phyloP scores from a whole-genome alignment of 2,888 invertebrate genomes.

The Ennomos quercinarius region DNA sequence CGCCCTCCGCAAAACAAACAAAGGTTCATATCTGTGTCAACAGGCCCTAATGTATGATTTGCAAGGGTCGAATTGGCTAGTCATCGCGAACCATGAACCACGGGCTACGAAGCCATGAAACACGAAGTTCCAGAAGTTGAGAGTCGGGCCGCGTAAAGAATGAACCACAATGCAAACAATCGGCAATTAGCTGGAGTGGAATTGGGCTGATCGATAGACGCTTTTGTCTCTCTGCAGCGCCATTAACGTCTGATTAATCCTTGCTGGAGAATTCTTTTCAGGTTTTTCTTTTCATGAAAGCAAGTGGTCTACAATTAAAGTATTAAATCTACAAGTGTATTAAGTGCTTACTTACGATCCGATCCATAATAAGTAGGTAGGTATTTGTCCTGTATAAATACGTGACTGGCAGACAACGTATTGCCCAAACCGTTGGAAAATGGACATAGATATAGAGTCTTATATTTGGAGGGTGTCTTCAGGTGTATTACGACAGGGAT shows the following conservation, averaged over 20 bases:
- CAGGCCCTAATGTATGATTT: constrained; percentile 51
- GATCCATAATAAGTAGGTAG: too few relatives aligned
- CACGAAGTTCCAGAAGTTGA: constrained; percentile 35
- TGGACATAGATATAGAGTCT: too few relatives aligned
- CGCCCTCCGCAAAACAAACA: constrained; percentile 33
- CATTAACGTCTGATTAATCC: constrained; percentile 63
- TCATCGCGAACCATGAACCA: constrained; percentile 48
- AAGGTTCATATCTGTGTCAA: constrained; percentile 49
- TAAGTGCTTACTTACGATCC: background rate
- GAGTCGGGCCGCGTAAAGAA: constrained; percentile 55
- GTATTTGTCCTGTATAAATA: too few relatives aligned
- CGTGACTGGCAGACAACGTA: too few relatives aligned
- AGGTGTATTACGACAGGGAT: too few relatives aligned
- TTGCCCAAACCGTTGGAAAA: too few relatives aligned
- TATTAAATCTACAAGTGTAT: constrained; percentile 15
- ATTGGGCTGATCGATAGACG: constrained; percentile 66
- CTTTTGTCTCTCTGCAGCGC: constrained; percentile 56
- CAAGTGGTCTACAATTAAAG: constrained; percentile 27
- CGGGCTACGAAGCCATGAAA: constrained; percentile 21
- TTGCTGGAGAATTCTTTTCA: constrained; percentile 15
- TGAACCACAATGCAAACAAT: constrained; percentile 61
- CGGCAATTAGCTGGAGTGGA: constrained; percentile 70
- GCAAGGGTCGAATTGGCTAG: constrained; percentile 56
- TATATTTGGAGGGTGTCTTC: too few relatives aligned
- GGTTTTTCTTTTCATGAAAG: constrained; percentile 35